phyloP scores from a whole-genome alignment of 2,797 vertebrate species.

The Oryzias dopingdopingensis region DNA sequence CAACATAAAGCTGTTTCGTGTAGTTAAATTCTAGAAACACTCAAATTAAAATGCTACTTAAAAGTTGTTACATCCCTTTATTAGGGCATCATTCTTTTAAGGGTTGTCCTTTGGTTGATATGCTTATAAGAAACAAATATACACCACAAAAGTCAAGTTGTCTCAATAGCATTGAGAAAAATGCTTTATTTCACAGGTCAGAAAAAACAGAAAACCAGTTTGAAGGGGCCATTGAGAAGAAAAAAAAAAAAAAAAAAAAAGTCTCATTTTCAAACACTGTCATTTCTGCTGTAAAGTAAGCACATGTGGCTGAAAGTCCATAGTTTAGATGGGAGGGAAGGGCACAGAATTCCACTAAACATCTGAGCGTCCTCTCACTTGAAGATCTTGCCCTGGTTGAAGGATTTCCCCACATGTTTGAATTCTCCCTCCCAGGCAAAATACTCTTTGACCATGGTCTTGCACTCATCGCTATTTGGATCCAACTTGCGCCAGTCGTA shows the following conservation, averaged over 20 bases:
- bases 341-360: constrained; percentile 24
- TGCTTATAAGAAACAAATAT: not conserved
- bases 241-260: constrained; percentile 56
- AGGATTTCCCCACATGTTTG: constrained; percentile 85
- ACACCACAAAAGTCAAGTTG: constrained; percentile 14
- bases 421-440: constrained; percentile 91
- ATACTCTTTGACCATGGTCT: constrained; percentile 91
- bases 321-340: constrained; percentile 47
- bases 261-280: constrained; percentile 52
- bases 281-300: constrained; percentile 57
- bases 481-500: constrained; percentile 91
- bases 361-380: constrained; percentile 77
- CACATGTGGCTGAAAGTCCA: constrained; percentile 65
- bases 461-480: constrained; percentile 83
- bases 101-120: not conserved
- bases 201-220: constrained; percentile 61
- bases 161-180: constrained; percentile 16
- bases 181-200: constrained; percentile 75
- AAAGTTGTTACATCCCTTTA: too few relatives aligned
- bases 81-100: too few relatives aligned
- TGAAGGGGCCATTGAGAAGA: constrained; percentile 52
- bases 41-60: too few relatives aligned
- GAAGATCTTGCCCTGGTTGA: constrained; percentile 93
- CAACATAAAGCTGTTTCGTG: too few relatives aligned
- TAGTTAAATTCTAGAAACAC: too few relatives aligned